Percentiles rank a stretch among this genome's conserved stretches.
These are phyloP conservation scores for Perognathus longimembris DNA, from an alignment of 2,113 vertebrate species.

Conservation along the genomic window DNA sequence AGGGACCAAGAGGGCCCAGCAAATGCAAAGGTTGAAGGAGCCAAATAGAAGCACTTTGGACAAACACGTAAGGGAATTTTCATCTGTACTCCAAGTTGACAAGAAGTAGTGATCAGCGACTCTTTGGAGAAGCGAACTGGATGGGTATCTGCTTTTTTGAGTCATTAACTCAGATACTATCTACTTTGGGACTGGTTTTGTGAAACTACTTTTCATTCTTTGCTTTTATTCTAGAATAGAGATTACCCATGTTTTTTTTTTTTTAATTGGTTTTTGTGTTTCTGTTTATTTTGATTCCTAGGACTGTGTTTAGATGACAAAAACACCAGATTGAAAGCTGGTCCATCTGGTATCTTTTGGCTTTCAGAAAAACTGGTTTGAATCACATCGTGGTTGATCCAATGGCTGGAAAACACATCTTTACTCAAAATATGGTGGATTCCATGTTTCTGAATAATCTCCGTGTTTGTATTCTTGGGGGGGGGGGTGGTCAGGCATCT, in stretches of 20 bases:
- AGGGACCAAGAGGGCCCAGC: conserved; percentile 48
- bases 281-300: conserved; percentile 82
- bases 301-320: conserved; percentile 76
- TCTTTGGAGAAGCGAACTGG: conserved; percentile 4
- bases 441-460: conserved; percentile 45
- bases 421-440: conserved; percentile 76
- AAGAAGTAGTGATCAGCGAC: not conserved
- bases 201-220: conserved; percentile 50
- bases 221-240: conserved; percentile 57
- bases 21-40: conserved; percentile 7
- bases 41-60: not conserved
- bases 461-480: conserved; percentile 22
- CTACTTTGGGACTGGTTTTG: conserved; percentile 15
- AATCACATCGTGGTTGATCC: conserved; percentile 76
- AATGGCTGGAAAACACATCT: conserved; percentile 78
- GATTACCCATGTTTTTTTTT: conserved; percentile 38
- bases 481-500: not conserved
- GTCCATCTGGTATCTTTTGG: conserved; percentile 80
- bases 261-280: conserved; percentile 70
- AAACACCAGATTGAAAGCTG: conserved; percentile 81
- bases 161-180: not conserved
- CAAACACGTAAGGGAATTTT: not conserved
- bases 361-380: conserved; percentile 76
- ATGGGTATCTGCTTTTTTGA: not conserved
- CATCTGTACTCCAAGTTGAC: not conserved